phyloP scores from a whole-genome alignment of 1,140 invertebrate species.

The Acromyrmex heyeri region DNA sequence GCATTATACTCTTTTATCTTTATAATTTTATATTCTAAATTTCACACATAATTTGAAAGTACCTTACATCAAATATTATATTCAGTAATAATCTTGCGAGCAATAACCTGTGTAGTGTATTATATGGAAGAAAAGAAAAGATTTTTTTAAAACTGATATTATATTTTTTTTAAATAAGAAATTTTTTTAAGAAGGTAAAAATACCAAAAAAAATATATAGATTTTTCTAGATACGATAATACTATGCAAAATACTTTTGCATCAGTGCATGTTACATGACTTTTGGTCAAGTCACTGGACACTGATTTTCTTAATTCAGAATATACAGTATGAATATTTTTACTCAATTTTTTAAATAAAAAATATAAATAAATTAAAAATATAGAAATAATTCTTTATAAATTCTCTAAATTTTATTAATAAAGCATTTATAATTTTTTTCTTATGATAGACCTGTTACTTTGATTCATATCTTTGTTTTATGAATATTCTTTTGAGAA shows the following conservation, averaged over 20 bases:
- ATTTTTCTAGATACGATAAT: neutral
- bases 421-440: neutral
- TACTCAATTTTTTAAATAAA: neutral
- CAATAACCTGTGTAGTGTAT: neutral
- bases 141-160: slow-evolving; percentile 3
- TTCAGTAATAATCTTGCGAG: neutral
- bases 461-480: neutral
- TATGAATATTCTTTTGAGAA: neutral
- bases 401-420: neutral
- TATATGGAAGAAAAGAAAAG: neutral
- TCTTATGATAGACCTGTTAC: neutral
- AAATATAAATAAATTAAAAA: neutral
- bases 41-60: neutral
- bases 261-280: neutral
- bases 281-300: neutral
- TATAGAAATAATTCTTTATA: neutral
- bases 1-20: slow-evolving; percentile 3
- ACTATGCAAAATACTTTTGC: neutral
- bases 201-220: neutral
- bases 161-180: neutral
- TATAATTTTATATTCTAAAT: neutral
- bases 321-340: neutral
- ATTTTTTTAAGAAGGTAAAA: neutral
- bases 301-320: neutral
- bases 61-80: neutral